Evolutionary conservation across 2,888 invertebrate genomes (phyloP).

Genomic region (Agrotis exclamationis): DNA sequence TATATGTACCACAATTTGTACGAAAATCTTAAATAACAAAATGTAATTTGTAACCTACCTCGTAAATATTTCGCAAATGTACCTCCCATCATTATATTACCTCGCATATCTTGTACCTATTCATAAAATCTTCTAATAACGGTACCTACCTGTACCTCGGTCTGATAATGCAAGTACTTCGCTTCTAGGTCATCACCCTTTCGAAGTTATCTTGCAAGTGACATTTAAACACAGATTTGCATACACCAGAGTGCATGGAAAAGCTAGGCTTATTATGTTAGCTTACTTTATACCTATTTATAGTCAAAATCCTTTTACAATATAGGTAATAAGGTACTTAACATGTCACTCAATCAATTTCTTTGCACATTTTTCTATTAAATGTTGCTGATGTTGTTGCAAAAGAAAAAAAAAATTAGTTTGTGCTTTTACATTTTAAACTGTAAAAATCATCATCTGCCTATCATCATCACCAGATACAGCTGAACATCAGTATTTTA

Average conservation of each 20-base stretch:
- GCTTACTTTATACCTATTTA: conserved; percentile 44
- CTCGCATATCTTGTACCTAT: conserved; percentile 30
- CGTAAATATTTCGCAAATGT: conserved; percentile 15
- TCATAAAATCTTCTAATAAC: conserved; percentile 46
- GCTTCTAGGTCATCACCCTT: conserved; percentile 75
- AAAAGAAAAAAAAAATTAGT: no score
- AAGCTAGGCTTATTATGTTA: conserved; percentile 56
- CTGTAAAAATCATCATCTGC: no score
- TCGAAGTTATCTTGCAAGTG: conserved; percentile 75
- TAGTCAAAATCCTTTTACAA: conserved; percentile 3
- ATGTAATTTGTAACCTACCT: neutral
- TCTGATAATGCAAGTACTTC: conserved; percentile 53
- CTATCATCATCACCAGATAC: no score
- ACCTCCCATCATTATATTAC: conserved; percentile 15
- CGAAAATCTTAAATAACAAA: neutral
- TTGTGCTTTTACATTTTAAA: no score
- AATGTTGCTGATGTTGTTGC: no score
- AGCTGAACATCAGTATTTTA: no score
- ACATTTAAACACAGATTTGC: conserved; percentile 78
- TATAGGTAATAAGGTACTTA: no score
- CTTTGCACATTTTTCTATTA: no score
- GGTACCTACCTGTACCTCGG: conserved; percentile 20
- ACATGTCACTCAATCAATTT: no score
- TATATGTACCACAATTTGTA: neutral
- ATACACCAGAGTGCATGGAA: conserved; percentile 70